Evolutionary conservation across 2,797 vertebrate genomes (phyloP).

Genomic region (Morus bassanus): DNA sequence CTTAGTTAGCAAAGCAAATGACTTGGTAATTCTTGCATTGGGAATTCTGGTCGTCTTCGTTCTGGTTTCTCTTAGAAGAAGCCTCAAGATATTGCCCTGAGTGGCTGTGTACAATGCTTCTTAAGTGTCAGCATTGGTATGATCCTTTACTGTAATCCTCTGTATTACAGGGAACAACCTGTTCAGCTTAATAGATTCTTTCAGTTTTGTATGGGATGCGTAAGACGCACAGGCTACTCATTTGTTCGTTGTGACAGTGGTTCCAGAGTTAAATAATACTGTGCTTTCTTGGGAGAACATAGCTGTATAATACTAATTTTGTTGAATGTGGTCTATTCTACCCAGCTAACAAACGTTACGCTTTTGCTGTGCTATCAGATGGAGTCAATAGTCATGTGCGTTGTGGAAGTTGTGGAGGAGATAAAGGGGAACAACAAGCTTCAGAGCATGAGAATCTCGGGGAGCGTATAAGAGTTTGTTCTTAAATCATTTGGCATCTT

Average conservation of each 20-base stretch:
- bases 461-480: neutral
- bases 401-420: neutral
- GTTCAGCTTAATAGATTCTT: neutral
- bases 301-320: neutral
- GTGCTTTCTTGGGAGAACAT: neutral
- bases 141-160: neutral
- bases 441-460: neutral
- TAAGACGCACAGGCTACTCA: neutral
- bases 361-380: neutral
- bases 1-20: neutral
- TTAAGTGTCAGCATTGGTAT: neutral
- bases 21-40: neutral
- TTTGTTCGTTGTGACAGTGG: neutral
- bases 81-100: neutral
- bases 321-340: neutral
- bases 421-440: neutral
- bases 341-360: fast-evolving
- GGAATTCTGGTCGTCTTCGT: neutral
- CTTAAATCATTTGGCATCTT: neutral
- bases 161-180: neutral
- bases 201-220: fast-evolving
- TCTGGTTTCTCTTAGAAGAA: neutral
- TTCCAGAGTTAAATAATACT: neutral
- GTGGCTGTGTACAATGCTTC: neutral
- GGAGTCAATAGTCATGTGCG: neutral